Evolutionary conservation across 2,888 invertebrate genomes (phyloP).

Genomic region (Acanthosoma haemorrhoidale): DNA sequence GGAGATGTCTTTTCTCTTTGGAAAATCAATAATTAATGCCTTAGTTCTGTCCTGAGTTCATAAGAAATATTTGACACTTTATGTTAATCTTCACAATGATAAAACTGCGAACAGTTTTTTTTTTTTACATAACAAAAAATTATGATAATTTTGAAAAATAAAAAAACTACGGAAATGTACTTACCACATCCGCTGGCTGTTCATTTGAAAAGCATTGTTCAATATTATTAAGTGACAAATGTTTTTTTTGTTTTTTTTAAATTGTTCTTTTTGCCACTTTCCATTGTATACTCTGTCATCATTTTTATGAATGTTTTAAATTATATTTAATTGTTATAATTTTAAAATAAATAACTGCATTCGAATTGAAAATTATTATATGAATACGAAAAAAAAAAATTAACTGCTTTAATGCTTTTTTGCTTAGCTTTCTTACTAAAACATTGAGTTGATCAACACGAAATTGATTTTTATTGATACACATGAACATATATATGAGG

Average conservation of each 20-base stretch:
- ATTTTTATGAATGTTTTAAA: background rate
- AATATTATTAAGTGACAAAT: background rate
- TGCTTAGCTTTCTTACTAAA: conserved; percentile 22
- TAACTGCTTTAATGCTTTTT: conserved; percentile 23
- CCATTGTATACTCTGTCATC: conserved; percentile 21
- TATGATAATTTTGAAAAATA: background rate
- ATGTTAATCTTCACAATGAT: background rate
- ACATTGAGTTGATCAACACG: conserved; percentile 6
- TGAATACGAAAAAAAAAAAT: too few relatives aligned
- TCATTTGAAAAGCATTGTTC: background rate
- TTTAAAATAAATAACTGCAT: background rate
- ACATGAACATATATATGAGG: background rate
- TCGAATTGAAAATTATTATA: background rate
- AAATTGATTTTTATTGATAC: background rate
- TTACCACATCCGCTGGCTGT: conserved; percentile 27
- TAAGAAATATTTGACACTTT: too few relatives aligned
- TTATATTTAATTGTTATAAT: background rate
- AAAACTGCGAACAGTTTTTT: background rate
- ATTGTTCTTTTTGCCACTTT: conserved; percentile 15
- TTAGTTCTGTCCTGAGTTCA: too few relatives aligned
- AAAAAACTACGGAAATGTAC: background rate
- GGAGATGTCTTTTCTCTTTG: too few relatives aligned
- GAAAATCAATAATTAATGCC: too few relatives aligned
- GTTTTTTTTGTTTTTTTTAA: too few relatives aligned
- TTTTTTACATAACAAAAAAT: background rate